Evolutionary conservation across 2,888 invertebrate species (phyloP), one percentile per base, ranked within the genome.

Genomic region (Bugula neritina): DNA sequence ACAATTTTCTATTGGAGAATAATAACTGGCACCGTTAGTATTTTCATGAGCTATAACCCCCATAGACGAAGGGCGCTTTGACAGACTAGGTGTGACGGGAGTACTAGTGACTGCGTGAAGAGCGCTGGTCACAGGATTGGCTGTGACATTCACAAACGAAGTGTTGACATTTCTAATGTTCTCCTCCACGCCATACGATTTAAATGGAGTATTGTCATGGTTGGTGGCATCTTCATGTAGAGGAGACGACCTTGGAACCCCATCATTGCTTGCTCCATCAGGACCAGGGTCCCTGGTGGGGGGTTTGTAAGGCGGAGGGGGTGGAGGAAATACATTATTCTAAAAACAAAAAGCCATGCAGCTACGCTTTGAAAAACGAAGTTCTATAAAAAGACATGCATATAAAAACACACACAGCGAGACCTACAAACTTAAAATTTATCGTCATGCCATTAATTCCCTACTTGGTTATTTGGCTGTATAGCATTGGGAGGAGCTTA

Each of bases 231-330:
- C 17, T 31, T 63, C 63, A 5, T 31, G 31, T 2, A 27, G 27
- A 31, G 63, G 63, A 5, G 63, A 63, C 31, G 63, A 63, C 31
- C 63, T 25, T 10, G 63, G 63, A 10, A 63, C 70, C 3, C 70
- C 70, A 54, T 70, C 70, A 70, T 70, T 70, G 52, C 70, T 70
- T 3, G 70, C 70, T 21, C 70, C 70, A 31, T 70, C 70, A 10
- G 70, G 70, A 21, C 54, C 52, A 43, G 54, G 54, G 10, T 70
- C 70, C 29, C 70, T 70, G 5, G 70, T 5, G 2, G 70, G 70
- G 23, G 70, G 70, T 29, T 70, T 70, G 52, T 70, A 70, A 29
- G 70, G 70, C 2, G 70, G 70, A 10, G 70, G 70, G 23, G 70
- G 70, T n/a, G n/a, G n/a, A 70, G 70, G 70, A 70, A 70, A 70